A percentile compares a stretch with the other conserved stretches of the same genome.
phyloP scores from a whole-genome alignment of 2,888 invertebrate genomes.

The Piscicola geometra region DNA sequence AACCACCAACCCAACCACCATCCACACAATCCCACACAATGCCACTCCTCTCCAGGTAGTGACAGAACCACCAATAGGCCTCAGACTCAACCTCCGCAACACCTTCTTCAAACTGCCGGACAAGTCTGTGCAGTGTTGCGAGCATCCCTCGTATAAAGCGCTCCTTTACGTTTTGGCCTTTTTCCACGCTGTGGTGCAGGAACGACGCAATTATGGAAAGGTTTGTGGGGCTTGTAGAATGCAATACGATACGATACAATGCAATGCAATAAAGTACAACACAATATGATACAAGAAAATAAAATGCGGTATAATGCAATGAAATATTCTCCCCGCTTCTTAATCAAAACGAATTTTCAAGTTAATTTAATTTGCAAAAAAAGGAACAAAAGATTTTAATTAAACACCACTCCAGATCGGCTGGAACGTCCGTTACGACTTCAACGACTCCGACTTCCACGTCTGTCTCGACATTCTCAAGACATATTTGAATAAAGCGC shows the following conservation, averaged over 20 bases:
- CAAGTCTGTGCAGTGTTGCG: conserved; percentile 69
- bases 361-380: neutral
- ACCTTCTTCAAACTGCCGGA: conserved; percentile 80
- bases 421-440: conserved; percentile 89
- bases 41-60: conserved; percentile 64
- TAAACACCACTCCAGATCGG: conserved; percentile 62
- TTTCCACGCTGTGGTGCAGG: conserved; percentile 86
- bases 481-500: conserved; percentile 74
- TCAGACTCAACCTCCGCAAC: conserved; percentile 79
- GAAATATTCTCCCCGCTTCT: neutral
- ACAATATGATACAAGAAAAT: too few species aligned
- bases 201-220: conserved; percentile 84
- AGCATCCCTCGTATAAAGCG: conserved; percentile 72
- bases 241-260: too few species aligned
- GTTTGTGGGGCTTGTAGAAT: too few species aligned
- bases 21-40: too few species aligned
- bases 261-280: neutral
- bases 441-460: conserved; percentile 82
- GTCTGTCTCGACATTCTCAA: conserved; percentile 80
- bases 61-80: conserved; percentile 83
- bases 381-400: too few species aligned
- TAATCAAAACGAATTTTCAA: neutral
- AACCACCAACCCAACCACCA: too few species aligned
- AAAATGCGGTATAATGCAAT: too few species aligned
- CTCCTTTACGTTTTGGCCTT: conserved; percentile 82